Base-by-base conservation (phyloP, 2,113 vertebrate genomes). In the Meles meles region DNA sequence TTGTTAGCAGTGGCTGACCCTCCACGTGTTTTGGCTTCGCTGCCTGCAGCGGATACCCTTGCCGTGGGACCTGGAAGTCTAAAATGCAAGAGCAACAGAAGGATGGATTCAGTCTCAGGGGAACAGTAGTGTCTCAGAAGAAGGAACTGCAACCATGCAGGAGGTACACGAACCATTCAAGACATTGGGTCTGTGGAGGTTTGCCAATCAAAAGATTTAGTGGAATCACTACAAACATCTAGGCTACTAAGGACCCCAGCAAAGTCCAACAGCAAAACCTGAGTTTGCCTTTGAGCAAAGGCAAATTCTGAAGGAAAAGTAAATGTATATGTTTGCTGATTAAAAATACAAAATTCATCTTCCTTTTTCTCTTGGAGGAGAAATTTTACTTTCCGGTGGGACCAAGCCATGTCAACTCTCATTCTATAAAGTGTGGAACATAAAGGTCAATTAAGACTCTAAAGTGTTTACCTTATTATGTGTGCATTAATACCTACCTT, bases 21-120 rank as follows among this genome's bases (percentile, higher is more conserved):
- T 92, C 99, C 99, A 49, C 99, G 99, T 90, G 99, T 97, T 98
- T 99, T 99, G 98, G 99, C 98, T 97, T 99, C 99, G 59, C 99
- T 99, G 99, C 99, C 99, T 61, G 99, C 99, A 99, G 99, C 93
- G 61, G 99, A 99, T 97, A 99, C 98, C 98, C 99, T 99, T 25
- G 98, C 92, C 23, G 99, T 99, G 81, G 99, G 99, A 96, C 99
- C 99, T 93, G 99, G 99, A 96, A 99, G 99, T 98, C 99, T 99
- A 98, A 90, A 91, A 97, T 47, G 86, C 91, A 90, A 98, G 96
- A 98, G 92, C 93, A 47, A 97, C 83, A 97, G 67, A 31, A 47
- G 4, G 0, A 96, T 5, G 79, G 77, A 76, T 27, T 96, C 65
- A 80, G 82, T 96, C 81, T 87, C 0, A 37, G 65, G 47, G 34